Evolutionary conservation across 2,888 invertebrate species (phyloP), one percentile per base, ranked within the genome.

Genomic region (Dasypolia templi): DNA sequence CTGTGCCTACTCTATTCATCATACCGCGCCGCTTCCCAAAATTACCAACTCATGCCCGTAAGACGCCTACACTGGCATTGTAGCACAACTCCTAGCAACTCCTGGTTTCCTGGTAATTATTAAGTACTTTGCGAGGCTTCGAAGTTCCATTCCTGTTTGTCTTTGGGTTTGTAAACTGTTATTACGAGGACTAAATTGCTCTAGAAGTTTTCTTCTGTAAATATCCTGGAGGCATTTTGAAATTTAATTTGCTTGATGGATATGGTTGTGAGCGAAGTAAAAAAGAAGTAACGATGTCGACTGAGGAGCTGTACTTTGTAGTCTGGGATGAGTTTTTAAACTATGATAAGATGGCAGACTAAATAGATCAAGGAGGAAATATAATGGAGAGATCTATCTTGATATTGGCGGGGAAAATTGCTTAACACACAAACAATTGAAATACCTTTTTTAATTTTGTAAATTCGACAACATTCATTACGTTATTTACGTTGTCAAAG

Each of bases 201-300:
- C 11, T 29, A 32, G 19, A 79, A 68, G 67, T 74, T 74, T 64
- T 64, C 66, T 53, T n/a, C 51, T 56, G 63, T 66, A 83, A 83
- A 81, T 73, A 29, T 64, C 46, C 32, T 32, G 56, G 44, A 58
- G 46, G 55, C 35, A 71, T 56, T 32, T 78, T 42, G 7, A 56
- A 79, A 74, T 61, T 61, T 65, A 71, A 74, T 81, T 79, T 68
- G 12, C 66, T 53, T 79, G 64, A 83, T 65, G 67, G 67, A 62
- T 71, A 58, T 55, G 44, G 51, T 58, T 55, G 26, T 61, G 56
- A 56, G 44, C 9, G 39, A 2, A 58, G 46, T 29, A 58, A 32
- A 42, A 26, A 12, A n/a, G 53, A 55, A 32, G 39, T 63, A 42
- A n/a, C 4, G 17, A 32, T 63, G 44, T 63, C 3, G 14, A 0